phyloP scores from a whole-genome alignment of 2,113 vertebrate species.

The Todiramphus saurophagus region DNA sequence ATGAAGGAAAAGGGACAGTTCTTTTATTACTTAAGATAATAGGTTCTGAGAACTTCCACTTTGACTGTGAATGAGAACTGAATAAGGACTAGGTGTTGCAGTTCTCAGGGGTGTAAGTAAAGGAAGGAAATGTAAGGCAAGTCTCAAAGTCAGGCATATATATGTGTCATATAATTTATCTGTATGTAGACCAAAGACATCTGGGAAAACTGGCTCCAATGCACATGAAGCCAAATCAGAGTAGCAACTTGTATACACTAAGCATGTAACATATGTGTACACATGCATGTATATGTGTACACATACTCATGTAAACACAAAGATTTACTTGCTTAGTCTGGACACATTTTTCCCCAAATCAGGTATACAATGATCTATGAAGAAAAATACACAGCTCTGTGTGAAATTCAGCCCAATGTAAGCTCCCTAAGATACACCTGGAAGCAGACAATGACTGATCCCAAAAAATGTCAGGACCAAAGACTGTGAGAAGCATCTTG shows the following conservation, averaged over 20 bases:
- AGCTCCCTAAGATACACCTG: background rate
- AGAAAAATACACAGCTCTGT: background rate
- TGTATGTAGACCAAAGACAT: background rate
- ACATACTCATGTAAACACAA: background rate
- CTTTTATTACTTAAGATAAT: background rate
- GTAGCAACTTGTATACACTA: background rate
- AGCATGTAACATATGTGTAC: accelerated
- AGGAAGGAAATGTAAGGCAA: background rate
- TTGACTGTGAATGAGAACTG: background rate
- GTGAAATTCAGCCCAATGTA: background rate
- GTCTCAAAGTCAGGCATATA: background rate
- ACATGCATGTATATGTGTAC: accelerated
- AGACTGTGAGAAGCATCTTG: background rate
- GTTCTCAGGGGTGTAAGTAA: background rate
- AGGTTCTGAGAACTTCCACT: background rate
- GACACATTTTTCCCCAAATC: background rate
- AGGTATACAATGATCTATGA: background rate
- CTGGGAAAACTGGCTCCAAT: background rate
- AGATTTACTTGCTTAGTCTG: background rate
- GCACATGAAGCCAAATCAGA: background rate
- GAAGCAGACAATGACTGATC: background rate
- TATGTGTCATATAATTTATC: background rate
- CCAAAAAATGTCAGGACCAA: background rate
- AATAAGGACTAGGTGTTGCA: background rate
- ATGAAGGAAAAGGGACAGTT: background rate